Conservation (phyloP, 2,797 vertebrate genomes). For the Enteromius thamalakanensis region DNA sequence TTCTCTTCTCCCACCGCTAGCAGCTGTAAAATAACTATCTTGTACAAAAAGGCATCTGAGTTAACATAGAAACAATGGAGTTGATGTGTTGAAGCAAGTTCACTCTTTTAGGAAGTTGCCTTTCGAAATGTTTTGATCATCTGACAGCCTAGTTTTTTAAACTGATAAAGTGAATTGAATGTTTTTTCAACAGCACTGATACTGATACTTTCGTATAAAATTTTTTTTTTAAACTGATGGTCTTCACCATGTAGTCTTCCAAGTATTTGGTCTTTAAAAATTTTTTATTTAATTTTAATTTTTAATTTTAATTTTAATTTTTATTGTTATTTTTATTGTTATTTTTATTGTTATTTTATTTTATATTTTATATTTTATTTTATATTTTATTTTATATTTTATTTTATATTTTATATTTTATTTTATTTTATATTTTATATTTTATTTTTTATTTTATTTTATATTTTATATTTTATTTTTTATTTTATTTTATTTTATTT, state of each 20-base stretch:
- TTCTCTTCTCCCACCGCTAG: conserved; percentile 39
- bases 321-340: no score
- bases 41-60: conserved; percentile 36
- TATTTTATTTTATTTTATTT: no score
- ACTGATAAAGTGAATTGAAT: background rate
- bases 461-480: no score
- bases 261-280: background rate
- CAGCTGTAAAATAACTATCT: conserved; percentile 53
- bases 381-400: no score
- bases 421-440: no score
- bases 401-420: no score
- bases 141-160: background rate
- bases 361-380: no score
- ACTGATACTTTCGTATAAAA: background rate
- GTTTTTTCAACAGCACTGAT: background rate
- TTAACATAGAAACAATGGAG: conserved; percentile 1
- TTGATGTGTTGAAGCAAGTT: conserved; percentile 30
- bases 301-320: no score
- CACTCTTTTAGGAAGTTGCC: conserved; percentile 30
- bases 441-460: no score
- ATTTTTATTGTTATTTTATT: no score
- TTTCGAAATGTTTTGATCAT: conserved; percentile 15
- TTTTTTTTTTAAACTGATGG: no score
- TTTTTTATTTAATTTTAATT: no score
- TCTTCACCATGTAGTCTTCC: background rate